Evolutionary conservation across 1,140 invertebrate genomes (phyloP).

Genomic region (Caenorhabditis inopinata): DNA sequence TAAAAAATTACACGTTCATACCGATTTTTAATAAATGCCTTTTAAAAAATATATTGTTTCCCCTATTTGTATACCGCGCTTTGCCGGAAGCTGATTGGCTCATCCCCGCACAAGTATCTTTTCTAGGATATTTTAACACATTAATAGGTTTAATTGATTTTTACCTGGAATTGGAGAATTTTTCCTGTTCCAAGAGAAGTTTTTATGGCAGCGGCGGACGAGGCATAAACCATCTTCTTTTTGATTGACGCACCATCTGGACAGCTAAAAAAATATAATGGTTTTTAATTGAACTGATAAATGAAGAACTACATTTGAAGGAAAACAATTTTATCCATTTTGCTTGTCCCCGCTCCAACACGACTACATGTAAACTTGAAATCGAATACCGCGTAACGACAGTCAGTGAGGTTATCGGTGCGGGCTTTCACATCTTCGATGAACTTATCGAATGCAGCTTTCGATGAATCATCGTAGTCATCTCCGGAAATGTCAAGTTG

Average conservation of each 20-base stretch:
- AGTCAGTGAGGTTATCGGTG: slow-evolving; percentile 61
- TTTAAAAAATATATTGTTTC: too few relatives aligned
- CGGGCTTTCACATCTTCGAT: slow-evolving; percentile 61
- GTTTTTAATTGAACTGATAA: neutral
- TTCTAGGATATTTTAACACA: too few relatives aligned
- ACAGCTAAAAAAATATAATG: slow-evolving; percentile 47
- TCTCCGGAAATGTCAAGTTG: slow-evolving; percentile 54
- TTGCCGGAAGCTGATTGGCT: too few relatives aligned
- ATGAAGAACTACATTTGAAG: slow-evolving; percentile 53
- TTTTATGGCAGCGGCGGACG: slow-evolving; percentile 67
- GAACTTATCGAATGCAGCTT: slow-evolving; percentile 64
- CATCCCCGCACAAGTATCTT: too few relatives aligned
- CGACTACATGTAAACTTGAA: slow-evolving; percentile 65
- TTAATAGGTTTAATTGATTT: too few relatives aligned
- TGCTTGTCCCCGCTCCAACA: slow-evolving; percentile 62
- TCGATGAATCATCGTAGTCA: slow-evolving; percentile 66
- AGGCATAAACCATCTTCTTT: slow-evolving; percentile 68
- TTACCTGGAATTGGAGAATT: slow-evolving; percentile 65
- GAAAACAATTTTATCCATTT: slow-evolving; percentile 67
- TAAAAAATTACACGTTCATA: too few relatives aligned
- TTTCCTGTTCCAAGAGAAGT: slow-evolving; percentile 65
- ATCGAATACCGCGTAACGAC: slow-evolving; percentile 66
- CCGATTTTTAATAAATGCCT: too few relatives aligned
- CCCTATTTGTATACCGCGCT: too few relatives aligned
- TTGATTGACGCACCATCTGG: slow-evolving; percentile 67